Evolutionary conservation across 2,797 vertebrate genomes (phyloP), one percentile per base, ranked within the genome.

Genomic region (Harpagifer antarcticus): DNA sequence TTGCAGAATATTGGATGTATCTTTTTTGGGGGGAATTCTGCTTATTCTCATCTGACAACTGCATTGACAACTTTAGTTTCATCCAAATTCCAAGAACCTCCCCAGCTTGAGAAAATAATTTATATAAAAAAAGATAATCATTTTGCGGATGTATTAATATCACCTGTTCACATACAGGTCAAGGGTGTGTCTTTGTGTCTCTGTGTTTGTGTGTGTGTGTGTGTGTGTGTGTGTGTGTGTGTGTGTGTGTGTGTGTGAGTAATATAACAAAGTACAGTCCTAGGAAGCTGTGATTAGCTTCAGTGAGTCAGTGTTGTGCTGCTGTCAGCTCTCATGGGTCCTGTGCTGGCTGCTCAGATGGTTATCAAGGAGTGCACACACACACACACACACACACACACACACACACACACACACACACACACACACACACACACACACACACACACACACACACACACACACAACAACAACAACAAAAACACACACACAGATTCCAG

Each of bases 251-350:
- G 42, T 45, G 57, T 43, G 48, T 71, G 49, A 45, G 52, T 78
- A 82, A 63, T 77, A 66, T 70, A 84, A 60, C 44, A 79, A 48
- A 65, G 57, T 72, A 23, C 57, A 82, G 81, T 76, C 49, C 33
- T 66, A 40, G 62, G 69, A 78, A 83, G 65, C 62, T 68, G 66
- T 89, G 81, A 89, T 89, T 89, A 88, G 79, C 63, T 37, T 81
- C 37, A 68, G 37, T 82, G 71, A 88, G 81, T 84, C 72, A 81
- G 71, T 78, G 27, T 44, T 71, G 63, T 74, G 75, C 83, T 79
- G 74, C 63, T 80, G 81, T 91, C 89, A 91, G 87, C 89, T 88
- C 86, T 89, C 86, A 27, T 66, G 88, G 78, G 91, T 70, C 67
- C 69, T 79, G 69, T 68, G 52, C 54, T 76, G 70, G 55, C 62